These are phyloP conservation scores for Trichomycterus rosablanca DNA, from an alignment of 2,113 vertebrate species.

Conservation along the genomic window DNA sequence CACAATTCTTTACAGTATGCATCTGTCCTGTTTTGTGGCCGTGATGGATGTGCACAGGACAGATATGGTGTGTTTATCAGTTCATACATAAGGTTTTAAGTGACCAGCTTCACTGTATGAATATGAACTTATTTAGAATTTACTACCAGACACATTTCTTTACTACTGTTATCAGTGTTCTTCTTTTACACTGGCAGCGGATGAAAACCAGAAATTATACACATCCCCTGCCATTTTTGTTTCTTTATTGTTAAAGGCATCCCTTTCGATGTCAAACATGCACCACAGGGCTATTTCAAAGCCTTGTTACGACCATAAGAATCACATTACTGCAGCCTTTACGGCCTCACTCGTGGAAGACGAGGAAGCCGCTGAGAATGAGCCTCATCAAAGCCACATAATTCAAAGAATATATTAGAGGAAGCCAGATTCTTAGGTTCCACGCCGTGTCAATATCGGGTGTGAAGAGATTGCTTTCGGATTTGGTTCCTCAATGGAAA, in stretches of 20 bases:
- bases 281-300: neutral
- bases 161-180: too few species aligned
- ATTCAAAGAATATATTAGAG: constrained; percentile 37
- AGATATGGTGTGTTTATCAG: too few species aligned
- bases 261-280: constrained; percentile 7
- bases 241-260: constrained; percentile 6
- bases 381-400: constrained; percentile 27
- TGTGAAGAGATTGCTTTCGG: constrained; percentile 43
- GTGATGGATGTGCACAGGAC: too few species aligned
- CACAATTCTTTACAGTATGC: too few species aligned
- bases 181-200: too few species aligned
- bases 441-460: constrained; percentile 24
- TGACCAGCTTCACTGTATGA: too few species aligned
- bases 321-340: neutral
- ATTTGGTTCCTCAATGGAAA: constrained; percentile 56
- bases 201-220: neutral
- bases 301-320: constrained; percentile 9
- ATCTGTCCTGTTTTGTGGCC: too few species aligned
- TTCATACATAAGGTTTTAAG: too few species aligned
- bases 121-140: too few species aligned
- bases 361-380: neutral
- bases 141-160: too few species aligned
- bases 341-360: constrained; percentile 3
- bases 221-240: constrained; percentile 1
- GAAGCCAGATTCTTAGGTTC: constrained; percentile 37